These are phyloP conservation scores for Drosophila sproati DNA, from an alignment of 1,140 invertebrate genomes.

Conservation along the genomic window DNA sequence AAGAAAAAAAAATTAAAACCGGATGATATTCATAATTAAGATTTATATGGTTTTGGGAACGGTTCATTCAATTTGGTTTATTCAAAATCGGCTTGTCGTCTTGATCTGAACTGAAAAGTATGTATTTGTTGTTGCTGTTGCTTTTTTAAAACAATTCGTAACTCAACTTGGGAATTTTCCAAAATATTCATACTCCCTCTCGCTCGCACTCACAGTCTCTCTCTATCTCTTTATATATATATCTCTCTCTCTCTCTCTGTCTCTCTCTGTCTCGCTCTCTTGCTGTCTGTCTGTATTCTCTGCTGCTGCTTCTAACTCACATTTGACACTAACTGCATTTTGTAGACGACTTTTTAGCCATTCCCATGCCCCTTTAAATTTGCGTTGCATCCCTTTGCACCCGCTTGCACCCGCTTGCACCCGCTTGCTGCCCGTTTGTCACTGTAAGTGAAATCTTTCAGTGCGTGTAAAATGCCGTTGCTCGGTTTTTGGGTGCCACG, in stretches of 20 bases:
- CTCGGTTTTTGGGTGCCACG: slow-evolving; percentile 48
- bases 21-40: too few relatives aligned
- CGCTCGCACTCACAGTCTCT: too few relatives aligned
- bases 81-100: not conserved
- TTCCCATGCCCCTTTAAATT: slow-evolving; percentile 4
- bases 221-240: slow-evolving; percentile 16
- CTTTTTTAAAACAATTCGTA: not conserved
- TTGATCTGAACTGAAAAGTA: not conserved
- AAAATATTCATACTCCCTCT: not conserved
- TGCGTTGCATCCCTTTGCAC: not conserved
- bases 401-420: not conserved
- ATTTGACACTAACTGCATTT: slow-evolving; percentile 59
- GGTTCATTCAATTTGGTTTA: not conserved
- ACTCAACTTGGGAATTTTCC: slow-evolving; percentile 36
- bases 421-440: slow-evolving; percentile 2
- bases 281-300: slow-evolving; percentile 17
- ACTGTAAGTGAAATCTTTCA: slow-evolving; percentile 68
- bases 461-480: slow-evolving; percentile 74
- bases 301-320: slow-evolving; percentile 35
- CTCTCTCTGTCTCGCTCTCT: slow-evolving; percentile 7
- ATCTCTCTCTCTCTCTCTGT: not conserved
- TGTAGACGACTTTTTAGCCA: slow-evolving; percentile 39
- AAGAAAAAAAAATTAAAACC: too few relatives aligned
- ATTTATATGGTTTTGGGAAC: not conserved
- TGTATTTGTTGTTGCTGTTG: not conserved